Evolutionary conservation across 1,140 invertebrate species (phyloP).

Genomic region (Zelostemma sp.): DNA sequence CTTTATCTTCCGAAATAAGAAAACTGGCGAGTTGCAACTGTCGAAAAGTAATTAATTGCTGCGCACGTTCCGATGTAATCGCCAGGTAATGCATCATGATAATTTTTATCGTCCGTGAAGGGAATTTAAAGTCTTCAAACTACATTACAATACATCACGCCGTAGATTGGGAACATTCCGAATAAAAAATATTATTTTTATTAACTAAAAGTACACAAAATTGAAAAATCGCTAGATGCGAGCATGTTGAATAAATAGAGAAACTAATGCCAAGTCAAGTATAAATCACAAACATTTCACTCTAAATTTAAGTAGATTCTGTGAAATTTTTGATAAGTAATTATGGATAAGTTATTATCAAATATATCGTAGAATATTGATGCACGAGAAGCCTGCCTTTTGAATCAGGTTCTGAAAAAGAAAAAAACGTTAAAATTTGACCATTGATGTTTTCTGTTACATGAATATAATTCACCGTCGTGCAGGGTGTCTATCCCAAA

Average conservation of each 20-base stretch:
- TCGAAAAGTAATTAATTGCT: slow-evolving; percentile 44
- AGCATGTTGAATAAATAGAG: neutral
- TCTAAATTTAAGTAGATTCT: neutral
- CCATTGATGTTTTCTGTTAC: no score
- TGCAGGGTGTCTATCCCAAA: slow-evolving; percentile 65
- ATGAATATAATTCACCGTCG: no score
- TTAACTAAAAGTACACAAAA: slow-evolving; percentile 8
- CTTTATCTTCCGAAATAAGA: slow-evolving; percentile 59
- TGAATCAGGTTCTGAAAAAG: slow-evolving; percentile 37
- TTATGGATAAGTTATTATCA: slow-evolving; percentile 63
- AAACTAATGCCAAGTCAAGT: no score
- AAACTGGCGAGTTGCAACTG: slow-evolving; percentile 46
- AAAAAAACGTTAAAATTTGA: neutral
- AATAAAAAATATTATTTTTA: neutral
- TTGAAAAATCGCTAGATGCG: neutral
- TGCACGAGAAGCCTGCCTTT: slow-evolving; percentile 21
- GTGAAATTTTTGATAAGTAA: neutral
- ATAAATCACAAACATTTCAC: slow-evolving; percentile 7
- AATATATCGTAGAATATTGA: slow-evolving; percentile 57
- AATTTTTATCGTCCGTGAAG: slow-evolving; percentile 23
- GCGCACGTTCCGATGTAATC: slow-evolving; percentile 44
- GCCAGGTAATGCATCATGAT: slow-evolving; percentile 23
- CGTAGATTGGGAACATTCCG: neutral
- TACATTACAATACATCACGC: slow-evolving; percentile 8
- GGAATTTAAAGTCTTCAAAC: slow-evolving; percentile 7